A percentile compares a stretch with the other conserved stretches of the same genome.
These are phyloP conservation scores for Dryobota labecula DNA, from an alignment of 2,888 invertebrate genomes.

Conservation along the genomic window DNA sequence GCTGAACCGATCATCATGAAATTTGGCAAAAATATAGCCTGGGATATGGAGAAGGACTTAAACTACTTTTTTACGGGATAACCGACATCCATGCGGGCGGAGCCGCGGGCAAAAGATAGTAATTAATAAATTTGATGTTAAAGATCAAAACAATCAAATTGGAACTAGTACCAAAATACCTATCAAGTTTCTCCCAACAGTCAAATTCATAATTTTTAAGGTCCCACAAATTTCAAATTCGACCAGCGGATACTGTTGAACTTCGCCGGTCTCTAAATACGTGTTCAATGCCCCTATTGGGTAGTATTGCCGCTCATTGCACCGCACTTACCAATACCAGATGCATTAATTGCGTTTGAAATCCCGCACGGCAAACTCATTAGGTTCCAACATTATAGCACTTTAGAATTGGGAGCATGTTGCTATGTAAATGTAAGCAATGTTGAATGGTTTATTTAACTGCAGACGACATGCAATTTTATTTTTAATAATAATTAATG, in stretches of 20 bases:
- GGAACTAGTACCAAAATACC: background rate
- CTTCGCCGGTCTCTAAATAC: slow-evolving; percentile 44
- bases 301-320: slow-evolving; percentile 28
- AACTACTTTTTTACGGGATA: too few relatives aligned
- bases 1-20: too few relatives aligned
- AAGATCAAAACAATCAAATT: background rate
- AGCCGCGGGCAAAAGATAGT: too few relatives aligned
- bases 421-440: slow-evolving; percentile 5
- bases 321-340: slow-evolving; percentile 43
- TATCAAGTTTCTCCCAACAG: background rate
- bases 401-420: slow-evolving; percentile 27
- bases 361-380: slow-evolving; percentile 46
- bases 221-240: slow-evolving; percentile 14
- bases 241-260: slow-evolving; percentile 17
- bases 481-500: too few relatives aligned
- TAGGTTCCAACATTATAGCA: slow-evolving; percentile 31
- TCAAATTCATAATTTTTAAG: background rate
- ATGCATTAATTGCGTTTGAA: slow-evolving; percentile 57
- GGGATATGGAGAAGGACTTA: too few relatives aligned
- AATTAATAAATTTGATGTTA: too few relatives aligned
- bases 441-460: slow-evolving; percentile 20
- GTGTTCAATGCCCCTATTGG: slow-evolving; percentile 33
- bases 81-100: too few relatives aligned
- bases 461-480: background rate
- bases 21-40: too few relatives aligned